Conservation (phyloP, 1,140 invertebrate genomes). For the Eupeodes corollae region DNA sequence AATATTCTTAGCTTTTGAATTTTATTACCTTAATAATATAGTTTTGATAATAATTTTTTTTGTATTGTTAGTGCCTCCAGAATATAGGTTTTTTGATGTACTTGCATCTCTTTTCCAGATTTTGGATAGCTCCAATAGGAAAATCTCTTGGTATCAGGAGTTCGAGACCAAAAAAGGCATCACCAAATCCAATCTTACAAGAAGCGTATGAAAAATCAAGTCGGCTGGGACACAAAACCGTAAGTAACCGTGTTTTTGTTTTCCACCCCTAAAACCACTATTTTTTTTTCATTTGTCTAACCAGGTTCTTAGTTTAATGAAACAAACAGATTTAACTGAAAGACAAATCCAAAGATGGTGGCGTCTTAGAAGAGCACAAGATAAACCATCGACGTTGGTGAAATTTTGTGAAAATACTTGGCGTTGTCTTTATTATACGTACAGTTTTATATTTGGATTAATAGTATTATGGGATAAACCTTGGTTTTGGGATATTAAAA, state of each 20-base stretch:
- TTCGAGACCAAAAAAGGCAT: conserved; percentile 59
- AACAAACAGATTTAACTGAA: conserved; percentile 78
- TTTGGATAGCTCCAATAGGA: conserved; percentile 65
- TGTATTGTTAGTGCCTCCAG: no score
- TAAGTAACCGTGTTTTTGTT: conserved; percentile 30
- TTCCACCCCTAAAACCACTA: not conserved
- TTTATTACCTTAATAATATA: no score
- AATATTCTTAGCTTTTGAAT: no score
- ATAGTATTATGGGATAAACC: conserved; percentile 82
- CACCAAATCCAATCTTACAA: conserved; percentile 57
- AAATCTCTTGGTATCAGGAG: conserved; percentile 65
- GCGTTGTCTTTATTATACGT: conserved; percentile 78
- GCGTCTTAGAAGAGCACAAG: conserved; percentile 63
- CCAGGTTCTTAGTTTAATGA: conserved; percentile 63
- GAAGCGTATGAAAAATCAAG: conserved; percentile 53
- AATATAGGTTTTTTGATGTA: no score
- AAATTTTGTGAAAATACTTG: conserved; percentile 89
- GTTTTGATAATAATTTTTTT: no score
- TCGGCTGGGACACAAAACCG: conserved; percentile 64
- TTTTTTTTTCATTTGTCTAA: conserved; percentile 15
- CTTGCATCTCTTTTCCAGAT: conserved; percentile 49
- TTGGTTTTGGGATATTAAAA: conserved; percentile 87
- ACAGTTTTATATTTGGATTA: conserved; percentile 72
- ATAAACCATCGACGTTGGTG: conserved; percentile 76
- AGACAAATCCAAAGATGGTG: conserved; percentile 86